A percentile compares a stretch with the other conserved stretches of the same genome.
Conservation (phyloP, 2,113 vertebrate genomes). For the Cricetomys ansorgei region DNA sequence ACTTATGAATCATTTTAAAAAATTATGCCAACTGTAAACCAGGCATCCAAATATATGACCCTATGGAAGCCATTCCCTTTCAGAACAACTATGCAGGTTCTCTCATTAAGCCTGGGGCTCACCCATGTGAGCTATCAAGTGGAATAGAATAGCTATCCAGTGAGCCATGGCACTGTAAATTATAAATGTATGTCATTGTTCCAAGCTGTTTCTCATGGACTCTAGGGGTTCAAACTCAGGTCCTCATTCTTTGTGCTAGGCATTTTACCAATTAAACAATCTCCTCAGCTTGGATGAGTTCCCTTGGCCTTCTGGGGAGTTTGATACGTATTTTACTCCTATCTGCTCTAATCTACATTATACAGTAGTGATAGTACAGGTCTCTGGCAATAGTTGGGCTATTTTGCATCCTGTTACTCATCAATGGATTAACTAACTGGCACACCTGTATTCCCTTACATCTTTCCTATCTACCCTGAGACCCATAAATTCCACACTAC, state of each 20-base stretch:
- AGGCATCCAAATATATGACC: background rate
- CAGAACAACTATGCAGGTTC: background rate
- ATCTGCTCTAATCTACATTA: background rate
- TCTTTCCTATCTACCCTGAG: background rate
- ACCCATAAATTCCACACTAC: background rate
- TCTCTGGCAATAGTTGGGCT: background rate
- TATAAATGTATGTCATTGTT: background rate
- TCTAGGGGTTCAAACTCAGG: background rate
- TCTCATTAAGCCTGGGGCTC: background rate
- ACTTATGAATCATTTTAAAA: background rate
- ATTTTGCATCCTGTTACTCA: background rate
- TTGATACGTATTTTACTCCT: background rate
- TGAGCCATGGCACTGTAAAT: background rate
- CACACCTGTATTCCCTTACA: background rate
- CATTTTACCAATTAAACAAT: too few relatives aligned
- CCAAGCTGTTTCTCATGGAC: background rate
- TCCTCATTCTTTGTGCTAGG: background rate
- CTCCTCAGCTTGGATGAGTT: background rate
- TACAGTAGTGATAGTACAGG: background rate
- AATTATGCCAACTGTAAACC: background rate
- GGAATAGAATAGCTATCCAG: background rate
- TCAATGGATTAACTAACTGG: background rate
- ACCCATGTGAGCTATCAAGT: too few relatives aligned
- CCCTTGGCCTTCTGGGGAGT: background rate
- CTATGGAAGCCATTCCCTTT: background rate